Evolutionary conservation across 1,140 invertebrate genomes (phyloP).

Genomic region (Berghia stephanieae): DNA sequence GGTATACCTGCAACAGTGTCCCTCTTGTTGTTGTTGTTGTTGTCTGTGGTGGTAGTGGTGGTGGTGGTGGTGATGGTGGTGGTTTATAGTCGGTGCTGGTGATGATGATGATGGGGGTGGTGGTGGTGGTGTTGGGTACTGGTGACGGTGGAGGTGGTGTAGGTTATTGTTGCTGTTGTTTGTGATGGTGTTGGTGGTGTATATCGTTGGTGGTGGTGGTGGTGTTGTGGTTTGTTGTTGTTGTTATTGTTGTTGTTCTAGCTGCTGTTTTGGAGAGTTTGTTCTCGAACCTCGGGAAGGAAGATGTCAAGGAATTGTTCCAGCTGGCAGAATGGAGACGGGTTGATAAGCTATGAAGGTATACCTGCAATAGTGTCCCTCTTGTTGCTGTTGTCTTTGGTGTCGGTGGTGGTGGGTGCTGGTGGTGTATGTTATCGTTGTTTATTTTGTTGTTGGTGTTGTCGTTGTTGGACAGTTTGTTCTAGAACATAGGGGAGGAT

Average conservation of each 20-base stretch:
- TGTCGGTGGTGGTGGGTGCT: no score
- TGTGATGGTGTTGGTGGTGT: no score
- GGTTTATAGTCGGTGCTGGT: not conserved
- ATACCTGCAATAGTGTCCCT: not conserved
- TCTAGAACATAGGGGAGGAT: constrained; percentile 57
- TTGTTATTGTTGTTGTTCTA: no score
- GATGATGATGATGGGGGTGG: constrained; percentile 27
- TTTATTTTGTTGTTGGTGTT: no score
- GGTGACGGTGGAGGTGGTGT: no score
- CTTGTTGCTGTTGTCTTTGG: not conserved
- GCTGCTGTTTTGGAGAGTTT: constrained; percentile 56
- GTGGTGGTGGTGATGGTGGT: not conserved
- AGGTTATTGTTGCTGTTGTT: not conserved
- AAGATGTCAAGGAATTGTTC: constrained; percentile 61
- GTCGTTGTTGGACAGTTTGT: constrained; percentile 55
- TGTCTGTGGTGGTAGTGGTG: not conserved
- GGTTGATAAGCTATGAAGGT: constrained; percentile 61
- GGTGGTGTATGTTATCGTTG: no score
- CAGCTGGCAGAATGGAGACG: constrained; percentile 60
- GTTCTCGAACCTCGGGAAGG: constrained; percentile 56
- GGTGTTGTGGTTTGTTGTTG: no score
- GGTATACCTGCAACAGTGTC: constrained; percentile 36
- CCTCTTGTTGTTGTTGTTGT: not conserved
- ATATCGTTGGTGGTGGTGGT: no score
- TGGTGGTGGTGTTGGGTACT: constrained; percentile 34